These are phyloP conservation scores for Coremacera marginata DNA, from an alignment of 2,888 invertebrate genomes.

Conservation along the genomic window DNA sequence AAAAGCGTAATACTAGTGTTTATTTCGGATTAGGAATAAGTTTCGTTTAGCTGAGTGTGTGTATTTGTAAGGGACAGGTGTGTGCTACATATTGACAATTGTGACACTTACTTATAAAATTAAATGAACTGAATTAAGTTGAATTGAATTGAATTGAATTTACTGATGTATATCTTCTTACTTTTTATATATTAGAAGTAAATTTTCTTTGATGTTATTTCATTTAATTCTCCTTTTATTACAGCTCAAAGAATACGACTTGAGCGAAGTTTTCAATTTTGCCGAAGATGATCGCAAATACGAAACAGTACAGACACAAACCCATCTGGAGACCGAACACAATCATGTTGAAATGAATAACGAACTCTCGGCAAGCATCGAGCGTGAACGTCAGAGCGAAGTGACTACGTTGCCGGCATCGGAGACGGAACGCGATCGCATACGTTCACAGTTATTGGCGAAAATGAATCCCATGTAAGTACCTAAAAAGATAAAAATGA, in stretches of 20 bases:
- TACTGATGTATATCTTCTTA: background rate
- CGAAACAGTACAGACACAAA: conserved; percentile 74
- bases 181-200: background rate
- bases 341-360: conserved; percentile 77
- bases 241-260: conserved; percentile 88
- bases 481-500: too few species aligned
- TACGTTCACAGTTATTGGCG: conserved; percentile 65
- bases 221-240: conserved; percentile 42
- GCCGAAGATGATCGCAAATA: conserved; percentile 82
- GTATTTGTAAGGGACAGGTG: background rate
- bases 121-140: too few species aligned
- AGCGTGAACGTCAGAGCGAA: conserved; percentile 81
- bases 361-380: conserved; percentile 83
- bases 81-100: too few species aligned
- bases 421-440: conserved; percentile 71
- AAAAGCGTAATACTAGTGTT: too few species aligned
- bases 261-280: conserved; percentile 88
- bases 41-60: too few species aligned
- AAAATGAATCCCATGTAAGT: conserved; percentile 70
- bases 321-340: conserved; percentile 68
- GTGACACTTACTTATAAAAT: too few species aligned
- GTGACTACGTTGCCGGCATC: conserved; percentile 68
- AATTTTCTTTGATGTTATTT: background rate
- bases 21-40: too few species aligned
- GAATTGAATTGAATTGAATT: background rate